A percentile compares a stretch with the other conserved stretches of the same genome.
Conservation (phyloP, 1,140 invertebrate genomes). For the Doryteuthis pealeii region DNA sequence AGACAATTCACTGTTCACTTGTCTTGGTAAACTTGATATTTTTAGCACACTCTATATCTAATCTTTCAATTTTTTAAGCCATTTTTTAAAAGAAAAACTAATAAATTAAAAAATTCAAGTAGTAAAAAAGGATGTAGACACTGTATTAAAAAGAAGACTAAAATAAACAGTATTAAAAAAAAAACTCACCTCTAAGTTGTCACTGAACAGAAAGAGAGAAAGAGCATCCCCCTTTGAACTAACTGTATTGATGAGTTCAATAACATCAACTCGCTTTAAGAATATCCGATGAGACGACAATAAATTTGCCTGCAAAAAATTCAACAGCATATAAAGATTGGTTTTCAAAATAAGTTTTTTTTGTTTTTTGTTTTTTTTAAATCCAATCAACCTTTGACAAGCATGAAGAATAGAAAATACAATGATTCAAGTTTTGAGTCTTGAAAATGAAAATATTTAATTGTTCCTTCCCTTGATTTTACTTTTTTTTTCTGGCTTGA, state of each 20-base stretch:
- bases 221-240: conserved; percentile 84
- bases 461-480: no score
- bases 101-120: background rate
- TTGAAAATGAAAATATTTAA: no score
- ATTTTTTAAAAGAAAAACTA: background rate
- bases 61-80: background rate
- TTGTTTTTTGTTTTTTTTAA: background rate
- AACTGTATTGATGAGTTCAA: conserved; percentile 82
- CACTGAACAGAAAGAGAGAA: conserved; percentile 89
- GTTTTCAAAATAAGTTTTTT: no score
- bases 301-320: conserved; percentile 71
- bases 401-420: background rate
- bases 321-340: background rate
- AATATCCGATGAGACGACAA: conserved; percentile 90
- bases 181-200: conserved; percentile 79
- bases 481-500: no score
- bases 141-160: background rate
- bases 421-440: no score
- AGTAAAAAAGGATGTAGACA: background rate
- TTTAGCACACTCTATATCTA: background rate
- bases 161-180: background rate
- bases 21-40: background rate
- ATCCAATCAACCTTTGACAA: background rate
- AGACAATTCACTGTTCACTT: no score
- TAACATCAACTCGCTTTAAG: conserved; percentile 83